A percentile compares a stretch with the other conserved stretches of the same genome.
Conservation (phyloP, 2,113 vertebrate species). For the Reinhardtius hippoglossoides region DNA sequence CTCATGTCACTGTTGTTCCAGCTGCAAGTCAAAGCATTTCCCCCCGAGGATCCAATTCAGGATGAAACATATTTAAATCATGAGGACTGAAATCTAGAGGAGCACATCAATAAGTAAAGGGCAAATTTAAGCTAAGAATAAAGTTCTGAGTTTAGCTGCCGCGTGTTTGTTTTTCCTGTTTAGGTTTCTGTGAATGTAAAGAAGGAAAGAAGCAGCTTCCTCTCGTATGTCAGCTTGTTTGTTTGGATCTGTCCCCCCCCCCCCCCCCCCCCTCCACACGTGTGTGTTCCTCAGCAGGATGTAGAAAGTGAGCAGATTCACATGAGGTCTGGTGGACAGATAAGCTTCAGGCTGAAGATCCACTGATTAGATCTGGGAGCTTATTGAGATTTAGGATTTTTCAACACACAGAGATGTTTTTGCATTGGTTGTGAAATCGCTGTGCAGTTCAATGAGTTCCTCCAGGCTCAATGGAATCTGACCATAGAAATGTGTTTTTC, state of each 20-base stretch:
- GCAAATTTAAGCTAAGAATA: not conserved
- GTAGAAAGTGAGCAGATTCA: conserved; percentile 14
- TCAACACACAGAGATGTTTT: not conserved
- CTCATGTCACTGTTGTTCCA: not conserved
- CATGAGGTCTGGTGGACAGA: not conserved
- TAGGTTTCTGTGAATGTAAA: not conserved
- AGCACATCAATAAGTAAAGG: not conserved
- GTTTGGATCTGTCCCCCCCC: too few relatives aligned
- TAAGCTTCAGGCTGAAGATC: conserved; percentile 23
- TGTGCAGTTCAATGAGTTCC: conserved; percentile 34
- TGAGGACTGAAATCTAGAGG: not conserved
- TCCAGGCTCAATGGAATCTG: not conserved
- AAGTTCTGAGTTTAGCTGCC: too few relatives aligned
- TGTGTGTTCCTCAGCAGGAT: conserved; percentile 6
- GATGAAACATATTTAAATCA: not conserved
- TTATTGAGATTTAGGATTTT: conserved; percentile 5
- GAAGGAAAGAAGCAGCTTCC: too few relatives aligned
- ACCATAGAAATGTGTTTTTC: conserved; percentile 15
- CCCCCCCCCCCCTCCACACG: not conserved
- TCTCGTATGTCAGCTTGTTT: not conserved
- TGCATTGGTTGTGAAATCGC: not conserved
- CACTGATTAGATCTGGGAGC: conserved; percentile 1
- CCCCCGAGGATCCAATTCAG: not conserved
- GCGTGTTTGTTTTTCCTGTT: not conserved
- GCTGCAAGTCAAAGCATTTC: not conserved